Evolutionary conservation across 2,797 vertebrate species (phyloP).

Genomic region (Gastrophryne carolinensis): DNA sequence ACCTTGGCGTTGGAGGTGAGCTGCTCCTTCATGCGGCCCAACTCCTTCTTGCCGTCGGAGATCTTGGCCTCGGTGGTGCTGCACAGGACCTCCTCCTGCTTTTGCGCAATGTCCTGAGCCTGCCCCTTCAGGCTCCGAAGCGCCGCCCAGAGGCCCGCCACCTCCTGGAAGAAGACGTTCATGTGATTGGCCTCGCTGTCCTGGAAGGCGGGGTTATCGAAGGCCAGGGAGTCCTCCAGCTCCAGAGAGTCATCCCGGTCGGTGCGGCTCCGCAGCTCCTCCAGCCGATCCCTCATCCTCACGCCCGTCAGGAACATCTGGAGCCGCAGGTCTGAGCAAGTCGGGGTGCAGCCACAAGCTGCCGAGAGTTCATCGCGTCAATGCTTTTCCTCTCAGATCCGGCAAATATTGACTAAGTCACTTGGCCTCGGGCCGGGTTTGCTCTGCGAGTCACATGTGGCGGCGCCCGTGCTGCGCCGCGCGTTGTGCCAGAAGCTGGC

Average conservation of each 20-base stretch:
- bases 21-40: constrained; percentile 47
- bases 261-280: constrained; percentile 56
- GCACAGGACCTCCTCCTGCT: constrained; percentile 62
- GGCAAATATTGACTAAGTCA: constrained; percentile 62
- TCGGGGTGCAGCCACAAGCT: neutral
- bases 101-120: constrained; percentile 53
- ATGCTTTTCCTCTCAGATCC: constrained; percentile 35
- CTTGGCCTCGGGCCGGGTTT: constrained; percentile 43
- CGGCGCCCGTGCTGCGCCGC: constrained; percentile 30
- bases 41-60: constrained; percentile 50
- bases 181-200: constrained; percentile 39
- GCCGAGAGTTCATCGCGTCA: constrained; percentile 43
- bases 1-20: constrained; percentile 53
- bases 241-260: constrained; percentile 43
- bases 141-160: constrained; percentile 53
- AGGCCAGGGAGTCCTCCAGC: constrained; percentile 33
- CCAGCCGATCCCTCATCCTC: constrained; percentile 67
- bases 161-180: constrained; percentile 56
- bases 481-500: constrained; percentile 48
- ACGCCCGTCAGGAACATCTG: constrained; percentile 13
- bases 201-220: constrained; percentile 53
- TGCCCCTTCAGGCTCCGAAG: constrained; percentile 60
- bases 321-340: neutral
- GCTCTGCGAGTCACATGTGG: constrained; percentile 46
- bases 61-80: constrained; percentile 58